These are phyloP conservation scores for Chamaetylas fuelleborni DNA, from an alignment of 2,113 vertebrate species.

Conservation along the genomic window DNA sequence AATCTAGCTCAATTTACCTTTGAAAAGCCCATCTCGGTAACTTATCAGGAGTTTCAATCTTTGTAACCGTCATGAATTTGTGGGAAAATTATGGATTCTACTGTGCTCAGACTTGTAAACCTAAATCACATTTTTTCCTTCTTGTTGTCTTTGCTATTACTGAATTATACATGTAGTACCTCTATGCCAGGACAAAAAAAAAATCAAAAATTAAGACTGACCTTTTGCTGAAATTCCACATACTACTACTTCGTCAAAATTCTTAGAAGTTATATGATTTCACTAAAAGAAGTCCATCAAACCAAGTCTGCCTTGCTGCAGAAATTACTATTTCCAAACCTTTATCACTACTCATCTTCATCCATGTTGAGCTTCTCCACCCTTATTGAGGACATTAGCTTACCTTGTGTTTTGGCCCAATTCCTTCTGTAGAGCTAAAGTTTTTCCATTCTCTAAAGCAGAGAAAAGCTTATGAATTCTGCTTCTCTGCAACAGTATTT, in stretches of 20 bases:
- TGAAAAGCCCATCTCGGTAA: neutral
- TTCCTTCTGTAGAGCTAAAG: neutral
- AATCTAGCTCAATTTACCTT: neutral
- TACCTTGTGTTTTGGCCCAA: neutral
- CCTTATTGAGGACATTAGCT: neutral
- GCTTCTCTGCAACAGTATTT: neutral
- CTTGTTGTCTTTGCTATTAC: neutral
- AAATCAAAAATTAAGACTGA: neutral
- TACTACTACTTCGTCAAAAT: neutral
- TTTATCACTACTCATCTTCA: neutral
- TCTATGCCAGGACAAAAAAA: neutral
- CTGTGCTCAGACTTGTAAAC: neutral
- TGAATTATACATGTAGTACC: neutral
- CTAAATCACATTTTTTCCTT: neutral
- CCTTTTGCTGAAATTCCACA: neutral
- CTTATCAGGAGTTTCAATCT: neutral
- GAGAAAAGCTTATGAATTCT: neutral
- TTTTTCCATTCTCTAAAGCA: neutral
- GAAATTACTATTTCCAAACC: neutral
- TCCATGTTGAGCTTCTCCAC: neutral
- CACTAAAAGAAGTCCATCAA: neutral
- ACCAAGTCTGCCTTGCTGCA: neutral
- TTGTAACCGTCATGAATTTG: neutral
- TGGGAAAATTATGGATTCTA: neutral
- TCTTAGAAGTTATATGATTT: neutral